A percentile compares a stretch with the other conserved stretches of the same genome.
phyloP scores from a whole-genome alignment of 2,888 invertebrate species.

The Lapara coniferarum region DNA sequence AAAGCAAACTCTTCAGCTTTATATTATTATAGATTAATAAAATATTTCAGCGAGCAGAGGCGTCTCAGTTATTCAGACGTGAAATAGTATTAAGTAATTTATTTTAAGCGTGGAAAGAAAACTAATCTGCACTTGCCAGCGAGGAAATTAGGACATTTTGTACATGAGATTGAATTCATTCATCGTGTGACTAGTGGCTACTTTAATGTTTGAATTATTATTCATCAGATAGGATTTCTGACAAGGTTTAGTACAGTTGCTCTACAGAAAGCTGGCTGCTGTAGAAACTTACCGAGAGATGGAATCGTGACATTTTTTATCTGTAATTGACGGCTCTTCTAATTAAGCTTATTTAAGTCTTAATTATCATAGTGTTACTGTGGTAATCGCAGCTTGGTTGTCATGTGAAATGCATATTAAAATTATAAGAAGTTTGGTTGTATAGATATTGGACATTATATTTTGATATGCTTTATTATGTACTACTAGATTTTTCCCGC shows the following conservation, averaged over 20 bases:
- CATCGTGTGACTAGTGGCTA: not conserved
- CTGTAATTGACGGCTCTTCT: too few relatives aligned
- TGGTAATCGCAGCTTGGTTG: too few relatives aligned
- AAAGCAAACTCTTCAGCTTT: too few relatives aligned
- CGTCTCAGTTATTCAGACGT: constrained; percentile 1
- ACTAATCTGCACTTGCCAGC: not conserved
- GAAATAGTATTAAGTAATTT: not conserved
- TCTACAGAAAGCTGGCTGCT: not conserved
- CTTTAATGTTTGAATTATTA: not conserved
- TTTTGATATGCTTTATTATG: too few relatives aligned
- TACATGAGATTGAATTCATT: constrained; percentile 40
- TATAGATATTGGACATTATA: too few relatives aligned
- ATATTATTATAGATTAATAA: constrained; percentile 49
- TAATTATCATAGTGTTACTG: too few relatives aligned
- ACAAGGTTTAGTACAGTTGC: not conserved
- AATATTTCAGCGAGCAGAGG: constrained; percentile 45
- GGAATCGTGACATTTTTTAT: not conserved
- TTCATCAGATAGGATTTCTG: not conserved
- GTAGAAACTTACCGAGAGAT: not conserved
- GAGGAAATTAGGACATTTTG: constrained; percentile 34
- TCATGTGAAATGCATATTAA: too few relatives aligned
- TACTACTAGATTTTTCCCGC: too few relatives aligned
- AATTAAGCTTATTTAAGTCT: too few relatives aligned
- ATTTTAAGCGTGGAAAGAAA: not conserved
- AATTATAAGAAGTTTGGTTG: too few relatives aligned